phyloP scores from a whole-genome alignment of 1,140 invertebrate genomes.

The Drosophila nigrodunni region DNA sequence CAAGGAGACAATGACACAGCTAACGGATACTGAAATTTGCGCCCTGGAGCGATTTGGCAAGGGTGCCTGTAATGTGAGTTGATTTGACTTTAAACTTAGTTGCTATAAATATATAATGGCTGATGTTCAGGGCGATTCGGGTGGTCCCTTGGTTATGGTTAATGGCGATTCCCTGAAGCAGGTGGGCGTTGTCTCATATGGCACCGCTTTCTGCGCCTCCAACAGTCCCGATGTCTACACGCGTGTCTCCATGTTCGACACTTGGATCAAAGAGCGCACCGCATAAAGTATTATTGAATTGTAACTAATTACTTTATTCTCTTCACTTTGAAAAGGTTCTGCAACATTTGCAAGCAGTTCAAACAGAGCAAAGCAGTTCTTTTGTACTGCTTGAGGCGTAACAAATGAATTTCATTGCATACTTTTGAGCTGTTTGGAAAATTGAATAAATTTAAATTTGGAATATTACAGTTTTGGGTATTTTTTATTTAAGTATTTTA shows the following conservation, averaged over 20 bases:
- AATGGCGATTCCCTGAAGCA: conserved; percentile 72
- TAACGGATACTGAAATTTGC: conserved; percentile 85
- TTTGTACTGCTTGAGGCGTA: neutral
- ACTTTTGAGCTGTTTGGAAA: neutral
- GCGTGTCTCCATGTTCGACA: conserved; percentile 84
- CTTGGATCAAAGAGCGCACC: conserved; percentile 85
- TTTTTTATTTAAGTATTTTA: conserved; percentile 1
- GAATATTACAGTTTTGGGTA: no score
- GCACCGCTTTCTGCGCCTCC: conserved; percentile 86
- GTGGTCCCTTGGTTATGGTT: conserved; percentile 87
- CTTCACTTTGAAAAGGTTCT: no score
- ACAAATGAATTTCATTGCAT: neutral
- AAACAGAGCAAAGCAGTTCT: neutral
- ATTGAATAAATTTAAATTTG: neutral
- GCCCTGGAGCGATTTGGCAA: conserved; percentile 85
- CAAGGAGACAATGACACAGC: conserved; percentile 73
- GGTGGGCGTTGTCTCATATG: conserved; percentile 90
- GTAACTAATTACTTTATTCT: no score
- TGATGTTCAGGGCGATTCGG: conserved; percentile 88
- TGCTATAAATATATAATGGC: neutral
- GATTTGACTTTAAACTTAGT: neutral
- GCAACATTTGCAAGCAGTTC: neutral
- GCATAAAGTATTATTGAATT: conserved; percentile 25
- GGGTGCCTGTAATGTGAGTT: conserved; percentile 84
- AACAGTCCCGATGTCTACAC: conserved; percentile 87